Evolutionary conservation across 92 coral and sea anemone genomes (phyloP).

Genomic region (Nematostella vectensis): DNA sequence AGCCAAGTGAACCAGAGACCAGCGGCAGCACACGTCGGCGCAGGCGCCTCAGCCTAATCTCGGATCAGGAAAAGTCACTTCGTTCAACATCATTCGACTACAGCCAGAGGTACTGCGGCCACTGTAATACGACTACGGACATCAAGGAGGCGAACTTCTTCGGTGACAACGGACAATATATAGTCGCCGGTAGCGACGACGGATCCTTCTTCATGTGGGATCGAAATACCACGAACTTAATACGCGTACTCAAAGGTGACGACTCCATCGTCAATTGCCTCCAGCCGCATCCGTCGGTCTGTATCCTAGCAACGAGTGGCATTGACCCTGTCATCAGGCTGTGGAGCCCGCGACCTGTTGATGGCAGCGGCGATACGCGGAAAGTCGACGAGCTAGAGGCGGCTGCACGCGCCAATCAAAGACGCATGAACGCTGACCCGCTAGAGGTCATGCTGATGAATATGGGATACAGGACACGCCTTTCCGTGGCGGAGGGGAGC

Average conservation of each 20-base stretch:
- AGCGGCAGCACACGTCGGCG: constrained; percentile 39
- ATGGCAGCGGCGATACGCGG: constrained; percentile 40
- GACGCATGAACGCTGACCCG: constrained; percentile 98
- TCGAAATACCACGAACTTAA: constrained; percentile 78
- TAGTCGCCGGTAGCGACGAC: constrained; percentile 98
- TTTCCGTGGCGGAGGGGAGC: constrained; percentile 73
- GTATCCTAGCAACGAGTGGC: constrained; percentile 97
- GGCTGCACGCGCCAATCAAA: constrained; percentile 91
- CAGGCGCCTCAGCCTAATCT: constrained; percentile 60
- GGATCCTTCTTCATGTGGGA: constrained; percentile 96
- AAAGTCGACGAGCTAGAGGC: constrained; percentile 86
- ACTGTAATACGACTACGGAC: constrained; percentile 97
- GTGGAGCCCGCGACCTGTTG: constrained; percentile 86
- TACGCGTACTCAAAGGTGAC: constrained; percentile 87
- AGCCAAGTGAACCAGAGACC: not conserved
- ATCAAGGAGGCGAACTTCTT: constrained; percentile 97
- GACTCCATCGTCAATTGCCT: constrained; percentile 97
- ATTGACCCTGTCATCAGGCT: constrained; percentile 93
- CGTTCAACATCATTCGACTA: constrained; percentile 76
- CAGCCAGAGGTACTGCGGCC: constrained; percentile 84
- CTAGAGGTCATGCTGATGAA: constrained; percentile 96
- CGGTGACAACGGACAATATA: constrained; percentile 88
- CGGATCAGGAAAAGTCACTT: constrained; percentile 65
- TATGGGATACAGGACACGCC: constrained; percentile 81
- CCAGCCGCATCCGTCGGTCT: constrained; percentile 90